These are phyloP conservation scores for Oryzias dopingdopingensis DNA, from an alignment of 2,797 vertebrate species.

Conservation along the genomic window DNA sequence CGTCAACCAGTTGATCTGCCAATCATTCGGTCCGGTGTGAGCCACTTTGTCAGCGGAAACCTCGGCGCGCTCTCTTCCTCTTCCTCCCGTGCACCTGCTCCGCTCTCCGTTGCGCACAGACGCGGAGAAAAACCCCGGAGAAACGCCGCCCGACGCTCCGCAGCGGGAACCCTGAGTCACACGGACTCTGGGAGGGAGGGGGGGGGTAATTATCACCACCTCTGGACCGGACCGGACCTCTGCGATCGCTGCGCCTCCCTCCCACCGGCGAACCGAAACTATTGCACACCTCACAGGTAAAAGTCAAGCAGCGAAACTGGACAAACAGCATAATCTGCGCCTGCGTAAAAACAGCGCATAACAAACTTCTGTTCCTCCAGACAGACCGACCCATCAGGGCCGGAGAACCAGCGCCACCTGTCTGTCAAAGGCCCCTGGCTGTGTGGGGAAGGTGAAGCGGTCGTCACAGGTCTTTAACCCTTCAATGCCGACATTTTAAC, in stretches of 20 bases:
- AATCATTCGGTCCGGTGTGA: slow-evolving; percentile 30
- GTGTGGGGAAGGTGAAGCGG: slow-evolving; percentile 1
- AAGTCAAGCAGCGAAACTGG: slow-evolving; percentile 83
- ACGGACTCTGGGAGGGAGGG: slow-evolving; percentile 5
- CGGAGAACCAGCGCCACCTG: slow-evolving; percentile 71
- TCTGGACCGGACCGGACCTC: slow-evolving; percentile 27
- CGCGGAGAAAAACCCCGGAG: slow-evolving; percentile 45
- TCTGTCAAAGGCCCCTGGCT: slow-evolving; percentile 33
- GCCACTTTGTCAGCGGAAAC: slow-evolving; percentile 45
- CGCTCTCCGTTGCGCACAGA: slow-evolving; percentile 68
- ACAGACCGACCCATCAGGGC: slow-evolving; percentile 36
- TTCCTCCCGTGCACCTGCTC: slow-evolving; percentile 15
- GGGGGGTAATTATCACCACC: slow-evolving; percentile 15
- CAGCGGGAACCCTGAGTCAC: slow-evolving; percentile 52
- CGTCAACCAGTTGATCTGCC: slow-evolving; percentile 66
- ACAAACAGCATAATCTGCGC: slow-evolving; percentile 80
- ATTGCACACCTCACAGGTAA: slow-evolving; percentile 78
- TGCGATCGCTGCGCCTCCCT: slow-evolving; percentile 11
- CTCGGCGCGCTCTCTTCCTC: slow-evolving; percentile 27
- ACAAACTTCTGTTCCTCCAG: slow-evolving; percentile 74
- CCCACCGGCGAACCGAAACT: slow-evolving; percentile 68
- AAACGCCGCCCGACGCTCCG: slow-evolving; percentile 57
- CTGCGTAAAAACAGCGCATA: slow-evolving; percentile 73
- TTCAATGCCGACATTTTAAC: no score
- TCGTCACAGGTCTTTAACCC: slow-evolving; percentile 2